phyloP scores from a whole-genome alignment of 2,113 vertebrate species.

The Labeo rohita region DNA sequence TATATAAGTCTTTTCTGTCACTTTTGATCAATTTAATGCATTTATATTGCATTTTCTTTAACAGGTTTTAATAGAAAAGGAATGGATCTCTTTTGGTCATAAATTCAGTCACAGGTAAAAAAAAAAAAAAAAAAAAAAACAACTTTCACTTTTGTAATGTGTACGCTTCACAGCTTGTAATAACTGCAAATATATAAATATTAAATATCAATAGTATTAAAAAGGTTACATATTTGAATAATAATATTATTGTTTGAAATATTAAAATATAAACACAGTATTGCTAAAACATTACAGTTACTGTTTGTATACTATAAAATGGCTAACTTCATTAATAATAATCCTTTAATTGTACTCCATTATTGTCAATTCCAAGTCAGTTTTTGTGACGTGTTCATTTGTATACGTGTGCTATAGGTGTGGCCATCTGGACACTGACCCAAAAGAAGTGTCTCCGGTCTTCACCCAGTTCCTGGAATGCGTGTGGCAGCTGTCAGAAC shows the following conservation, averaged over 20 bases:
- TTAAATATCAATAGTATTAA: too few species aligned
- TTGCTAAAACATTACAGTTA: not conserved
- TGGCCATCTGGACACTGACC: slow-evolving; percentile 79
- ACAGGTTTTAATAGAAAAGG: slow-evolving; percentile 56
- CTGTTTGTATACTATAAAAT: not conserved
- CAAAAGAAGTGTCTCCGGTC: slow-evolving; percentile 82
- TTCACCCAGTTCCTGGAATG: slow-evolving; percentile 86
- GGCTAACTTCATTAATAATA: not conserved
- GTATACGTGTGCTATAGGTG: slow-evolving; percentile 68
- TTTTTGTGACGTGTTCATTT: not conserved
- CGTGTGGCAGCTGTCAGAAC: slow-evolving; percentile 84
- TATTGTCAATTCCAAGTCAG: not conserved
- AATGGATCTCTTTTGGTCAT: slow-evolving; percentile 58
- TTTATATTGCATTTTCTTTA: not conserved
- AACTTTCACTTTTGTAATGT: too few species aligned
- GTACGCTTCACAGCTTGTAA: not conserved
- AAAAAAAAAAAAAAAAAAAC: too few species aligned
- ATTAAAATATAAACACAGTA: not conserved
- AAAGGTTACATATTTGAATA: too few species aligned
- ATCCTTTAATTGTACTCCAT: not conserved
- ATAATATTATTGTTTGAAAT: too few species aligned
- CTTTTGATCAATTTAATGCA: too few species aligned
- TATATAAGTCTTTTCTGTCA: not conserved
- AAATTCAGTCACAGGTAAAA: slow-evolving; percentile 56
- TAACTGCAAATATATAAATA: not conserved